These are phyloP conservation scores for Pseudorectes ferrugineus DNA, from an alignment of 2,113 vertebrate genomes.

Conservation along the genomic window DNA sequence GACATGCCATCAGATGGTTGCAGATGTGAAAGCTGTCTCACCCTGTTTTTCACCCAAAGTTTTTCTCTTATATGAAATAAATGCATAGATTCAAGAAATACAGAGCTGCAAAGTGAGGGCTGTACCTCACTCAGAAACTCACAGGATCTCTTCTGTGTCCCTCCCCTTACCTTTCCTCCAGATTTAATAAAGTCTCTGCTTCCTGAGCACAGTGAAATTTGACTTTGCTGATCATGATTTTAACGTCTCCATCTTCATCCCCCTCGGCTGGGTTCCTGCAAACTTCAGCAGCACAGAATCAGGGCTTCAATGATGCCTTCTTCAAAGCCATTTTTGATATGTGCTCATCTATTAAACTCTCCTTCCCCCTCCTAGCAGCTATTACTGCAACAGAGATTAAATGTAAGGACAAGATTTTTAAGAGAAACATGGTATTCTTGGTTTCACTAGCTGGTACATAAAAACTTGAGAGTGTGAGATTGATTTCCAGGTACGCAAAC, in stretches of 20 bases:
- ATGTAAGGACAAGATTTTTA: not conserved
- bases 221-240: not conserved
- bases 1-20: not conserved
- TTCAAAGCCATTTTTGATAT: not conserved
- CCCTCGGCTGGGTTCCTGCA: not conserved
- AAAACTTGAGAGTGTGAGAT: not conserved
- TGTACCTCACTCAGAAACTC: not conserved
- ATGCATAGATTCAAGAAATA: not conserved
- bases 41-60: not conserved
- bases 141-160: not conserved
- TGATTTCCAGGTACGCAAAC: not conserved
- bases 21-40: not conserved
- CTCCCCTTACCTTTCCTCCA: not conserved
- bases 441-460: not conserved
- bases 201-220: not conserved
- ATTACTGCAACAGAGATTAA: not conserved
- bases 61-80: not conserved
- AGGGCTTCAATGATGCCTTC: not conserved
- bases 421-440: not conserved
- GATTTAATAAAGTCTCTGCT: not conserved
- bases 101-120: not conserved
- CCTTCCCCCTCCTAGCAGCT: not conserved
- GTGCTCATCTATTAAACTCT: not conserved
- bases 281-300: not conserved
- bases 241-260: rapidly evolving